phyloP scores from a whole-genome alignment of 2,113 vertebrate genomes.

The Tor tambroides region DNA sequence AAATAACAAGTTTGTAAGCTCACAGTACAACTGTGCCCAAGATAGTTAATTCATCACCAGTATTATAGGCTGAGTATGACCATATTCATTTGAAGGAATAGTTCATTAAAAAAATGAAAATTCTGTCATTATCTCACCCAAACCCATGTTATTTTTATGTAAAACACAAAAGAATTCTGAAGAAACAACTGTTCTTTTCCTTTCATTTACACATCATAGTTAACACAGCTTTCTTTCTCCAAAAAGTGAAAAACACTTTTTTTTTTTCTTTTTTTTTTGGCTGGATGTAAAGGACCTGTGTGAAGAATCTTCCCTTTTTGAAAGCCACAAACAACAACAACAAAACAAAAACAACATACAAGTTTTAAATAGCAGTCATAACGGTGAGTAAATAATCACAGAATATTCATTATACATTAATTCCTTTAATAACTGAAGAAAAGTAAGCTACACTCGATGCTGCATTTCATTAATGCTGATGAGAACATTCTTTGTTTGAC shows the following conservation, averaged over 20 bases:
- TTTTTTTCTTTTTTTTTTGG: no score
- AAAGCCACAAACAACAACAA: neutral
- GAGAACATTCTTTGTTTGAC: no score
- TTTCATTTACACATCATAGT: neutral
- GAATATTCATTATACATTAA: no score
- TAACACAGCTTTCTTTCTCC: no score
- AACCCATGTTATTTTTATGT: neutral
- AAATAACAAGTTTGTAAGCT: neutral
- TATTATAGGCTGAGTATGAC: neutral
- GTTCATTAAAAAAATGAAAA: neutral
- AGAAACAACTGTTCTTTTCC: neutral
- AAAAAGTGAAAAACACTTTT: no score
- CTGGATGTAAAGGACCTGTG: no score
- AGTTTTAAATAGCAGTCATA: neutral
- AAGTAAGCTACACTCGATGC: no score
- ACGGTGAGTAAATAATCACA: neutral
- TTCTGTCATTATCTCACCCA: neutral
- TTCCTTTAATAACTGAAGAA: no score
- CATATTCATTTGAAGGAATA: neutral
- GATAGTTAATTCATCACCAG: neutral
- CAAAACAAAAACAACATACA: neutral
- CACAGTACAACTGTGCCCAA: neutral
- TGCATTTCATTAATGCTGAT: no score
- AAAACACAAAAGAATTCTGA: neutral
- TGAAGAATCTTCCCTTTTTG: neutral